Evolutionary conservation across 2,113 vertebrate genomes (phyloP).

Genomic region (Chaenogobius annularis): DNA sequence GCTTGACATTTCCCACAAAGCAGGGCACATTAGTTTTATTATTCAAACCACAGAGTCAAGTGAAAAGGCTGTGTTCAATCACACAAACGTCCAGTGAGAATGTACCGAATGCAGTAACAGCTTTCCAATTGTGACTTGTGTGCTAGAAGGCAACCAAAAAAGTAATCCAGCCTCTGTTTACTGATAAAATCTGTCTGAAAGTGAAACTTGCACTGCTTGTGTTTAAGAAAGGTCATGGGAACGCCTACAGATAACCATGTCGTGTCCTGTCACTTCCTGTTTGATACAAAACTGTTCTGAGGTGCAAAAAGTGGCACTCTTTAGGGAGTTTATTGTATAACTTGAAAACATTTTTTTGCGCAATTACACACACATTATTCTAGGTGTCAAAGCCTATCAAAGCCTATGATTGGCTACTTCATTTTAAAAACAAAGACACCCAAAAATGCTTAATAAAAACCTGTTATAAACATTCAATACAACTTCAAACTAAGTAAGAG

Average conservation of each 20-base stretch:
- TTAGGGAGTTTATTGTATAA: no score
- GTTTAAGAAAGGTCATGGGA: constrained; percentile 39
- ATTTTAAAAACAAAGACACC: no score
- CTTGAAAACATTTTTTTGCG: background rate
- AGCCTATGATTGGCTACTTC: no score
- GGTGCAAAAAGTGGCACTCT: background rate
- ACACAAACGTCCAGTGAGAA: constrained; percentile 49
- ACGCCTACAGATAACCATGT: constrained; percentile 26
- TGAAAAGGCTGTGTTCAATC: constrained; percentile 56
- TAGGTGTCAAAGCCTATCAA: no score
- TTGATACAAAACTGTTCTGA: constrained; percentile 18
- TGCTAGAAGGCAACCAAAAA: background rate
- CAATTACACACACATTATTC: background rate
- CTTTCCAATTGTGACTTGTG: constrained; percentile 29
- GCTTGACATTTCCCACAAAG: constrained; percentile 53
- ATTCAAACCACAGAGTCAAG: constrained; percentile 37
- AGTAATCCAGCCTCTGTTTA: background rate
- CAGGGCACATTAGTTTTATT: constrained; percentile 46
- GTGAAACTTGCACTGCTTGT: constrained; percentile 34
- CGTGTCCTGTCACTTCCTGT: constrained; percentile 50
- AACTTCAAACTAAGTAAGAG: no score
- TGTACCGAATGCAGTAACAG: constrained; percentile 23
- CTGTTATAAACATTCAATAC: no score
- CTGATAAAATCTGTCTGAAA: constrained; percentile 39
- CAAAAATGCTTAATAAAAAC: no score